Evolutionary conservation across 53 echinoderm and acorn worm genomes (phyloP).

Genomic region (Paracentrotus lividus): DNA sequence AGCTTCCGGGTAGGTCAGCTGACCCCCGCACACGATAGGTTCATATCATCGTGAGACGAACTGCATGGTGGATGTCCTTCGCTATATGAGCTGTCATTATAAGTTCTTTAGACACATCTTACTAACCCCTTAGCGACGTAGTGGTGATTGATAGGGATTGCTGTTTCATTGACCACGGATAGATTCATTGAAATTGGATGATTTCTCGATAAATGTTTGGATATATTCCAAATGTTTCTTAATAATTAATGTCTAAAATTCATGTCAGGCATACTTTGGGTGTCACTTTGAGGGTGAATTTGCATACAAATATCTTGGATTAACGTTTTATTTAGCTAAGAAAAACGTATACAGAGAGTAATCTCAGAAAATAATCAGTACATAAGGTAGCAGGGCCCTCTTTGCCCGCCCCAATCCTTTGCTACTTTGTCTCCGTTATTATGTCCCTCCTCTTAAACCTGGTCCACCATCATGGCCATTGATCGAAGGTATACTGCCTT

Average conservation of each 20-base stretch:
- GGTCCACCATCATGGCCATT: too few species aligned
- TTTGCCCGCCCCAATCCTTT: background rate
- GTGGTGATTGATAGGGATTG: conserved; percentile 29
- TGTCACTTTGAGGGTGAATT: too few species aligned
- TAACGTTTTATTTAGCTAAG: too few species aligned
- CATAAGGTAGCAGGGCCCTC: too few species aligned
- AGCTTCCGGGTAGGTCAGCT: conserved; percentile 59
- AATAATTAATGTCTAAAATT: too few species aligned
- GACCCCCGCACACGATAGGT: conserved; percentile 41
- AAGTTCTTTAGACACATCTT: conserved; percentile 14
- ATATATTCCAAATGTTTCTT: too few species aligned
- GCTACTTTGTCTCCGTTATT: background rate
- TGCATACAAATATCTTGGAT: too few species aligned
- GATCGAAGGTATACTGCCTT: background rate
- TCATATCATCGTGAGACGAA: conserved; percentile 56
- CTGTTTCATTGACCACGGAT: conserved; percentile 10
- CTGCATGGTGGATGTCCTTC: conserved; percentile 58
- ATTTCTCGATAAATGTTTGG: background rate
- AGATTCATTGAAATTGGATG: background rate
- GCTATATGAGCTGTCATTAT: conserved; percentile 28
- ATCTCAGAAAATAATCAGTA: too few species aligned
- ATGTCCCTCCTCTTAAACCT: background rate
- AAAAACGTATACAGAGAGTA: too few species aligned
- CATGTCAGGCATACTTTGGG: too few species aligned
- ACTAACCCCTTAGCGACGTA: conserved; percentile 34